These are phyloP conservation scores for Apis florea DNA, from an alignment of 1,140 invertebrate genomes.

Conservation along the genomic window DNA sequence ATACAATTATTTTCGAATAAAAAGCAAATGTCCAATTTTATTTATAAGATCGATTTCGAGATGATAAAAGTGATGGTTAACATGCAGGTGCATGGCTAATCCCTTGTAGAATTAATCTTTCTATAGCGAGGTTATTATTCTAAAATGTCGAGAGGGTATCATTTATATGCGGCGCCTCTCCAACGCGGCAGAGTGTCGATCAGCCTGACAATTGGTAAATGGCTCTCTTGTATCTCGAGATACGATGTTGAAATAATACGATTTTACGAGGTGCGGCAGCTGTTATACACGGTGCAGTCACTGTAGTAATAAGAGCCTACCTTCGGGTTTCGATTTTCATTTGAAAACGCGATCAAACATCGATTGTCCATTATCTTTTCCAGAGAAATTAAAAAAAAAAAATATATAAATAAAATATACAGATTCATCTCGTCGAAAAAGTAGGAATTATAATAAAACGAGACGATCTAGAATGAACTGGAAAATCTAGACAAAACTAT, in stretches of 20 bases:
- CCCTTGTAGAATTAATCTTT: conserved; percentile 37
- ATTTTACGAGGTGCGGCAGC: conserved; percentile 40
- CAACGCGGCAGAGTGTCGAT: conserved; percentile 53
- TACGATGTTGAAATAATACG: conserved; percentile 42
- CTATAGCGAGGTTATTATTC: conserved; percentile 56
- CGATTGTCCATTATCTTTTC: conserved; percentile 3
- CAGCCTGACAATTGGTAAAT: conserved; percentile 60
- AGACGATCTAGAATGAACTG: conserved; percentile 6
- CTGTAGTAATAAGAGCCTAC: background rate
- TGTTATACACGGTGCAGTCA: conserved; percentile 13
- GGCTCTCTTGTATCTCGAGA: conserved; percentile 54
- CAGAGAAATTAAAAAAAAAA: background rate
- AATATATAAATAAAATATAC: background rate
- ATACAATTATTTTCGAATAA: background rate
- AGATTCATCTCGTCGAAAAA: background rate
- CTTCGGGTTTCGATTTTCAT: background rate
- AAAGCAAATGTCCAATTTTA: background rate
- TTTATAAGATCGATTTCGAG: background rate
- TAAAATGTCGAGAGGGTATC: conserved; percentile 49
- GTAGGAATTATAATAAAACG: background rate
- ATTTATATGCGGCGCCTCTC: conserved; percentile 64
- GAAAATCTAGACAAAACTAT: background rate
- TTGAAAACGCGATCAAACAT: background rate
- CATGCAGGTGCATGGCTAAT: conserved; percentile 26
- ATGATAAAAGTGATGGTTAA: background rate